Base-by-base conservation (phyloP, 2,113 vertebrate species). In the Scomber colias region DNA sequence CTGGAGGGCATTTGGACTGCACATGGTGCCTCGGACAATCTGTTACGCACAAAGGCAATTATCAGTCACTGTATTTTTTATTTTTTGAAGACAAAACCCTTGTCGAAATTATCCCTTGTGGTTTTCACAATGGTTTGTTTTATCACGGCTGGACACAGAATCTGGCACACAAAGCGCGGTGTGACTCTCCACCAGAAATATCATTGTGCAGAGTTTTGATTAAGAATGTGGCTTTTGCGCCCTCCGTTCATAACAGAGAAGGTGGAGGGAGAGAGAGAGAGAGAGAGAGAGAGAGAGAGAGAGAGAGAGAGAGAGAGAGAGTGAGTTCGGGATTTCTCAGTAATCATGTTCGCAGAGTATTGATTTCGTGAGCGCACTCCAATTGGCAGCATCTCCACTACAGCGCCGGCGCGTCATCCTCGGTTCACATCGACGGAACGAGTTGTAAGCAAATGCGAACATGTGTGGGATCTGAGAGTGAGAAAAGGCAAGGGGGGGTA, bases 361-460 rank as follows among this genome's bases (percentile, higher is more conserved):
- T 93, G 90, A 92, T 93, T 93, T 90, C 87, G 79, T 79, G 89
- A 73, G 84, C 89, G 89, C 92, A 83, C 89, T 92, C 92, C 93
- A 93, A 94, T 94, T 92, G 91, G 92, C 92, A 92, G 90, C 91
- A 82, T 91, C 92, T 90, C 89, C 92, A 90, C 92, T 85, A 90
- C 79, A 87, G 89, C 91, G 89, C 89, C 87, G 85, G 92, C 91
- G 92, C 94, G 93, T 94, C 94, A 94, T 93, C 92, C 82, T 87
- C 87, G 83, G 77, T 90, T 92, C 92, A 93, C 91, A 88, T 92
- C 90, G 84, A 89, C 90, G 72, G 83, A 89, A 74, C 92, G 91
- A 90, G 92, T 93, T 93, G 91, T 93, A 93, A 90, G 87, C 90
- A 91, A 94, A 93, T 91, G 90, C 92, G 91, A 93, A 90, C 92